These are phyloP conservation scores for Characodon lateralis DNA, from an alignment of 2,797 vertebrate species.

Conservation along the genomic window DNA sequence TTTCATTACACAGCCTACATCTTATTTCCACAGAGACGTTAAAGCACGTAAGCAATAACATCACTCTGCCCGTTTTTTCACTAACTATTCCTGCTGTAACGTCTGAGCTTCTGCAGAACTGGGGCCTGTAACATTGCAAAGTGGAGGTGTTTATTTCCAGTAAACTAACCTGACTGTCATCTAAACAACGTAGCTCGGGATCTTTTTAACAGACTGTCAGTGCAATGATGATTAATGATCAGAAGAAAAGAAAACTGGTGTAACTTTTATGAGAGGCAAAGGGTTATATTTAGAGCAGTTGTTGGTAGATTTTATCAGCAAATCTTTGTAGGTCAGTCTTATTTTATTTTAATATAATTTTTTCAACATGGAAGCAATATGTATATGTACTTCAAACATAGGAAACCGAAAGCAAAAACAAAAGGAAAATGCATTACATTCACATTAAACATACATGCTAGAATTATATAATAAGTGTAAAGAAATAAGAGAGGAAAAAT, in stretches of 20 bases:
- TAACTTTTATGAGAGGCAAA: neutral
- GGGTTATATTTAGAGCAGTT: neutral
- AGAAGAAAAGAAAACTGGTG: neutral
- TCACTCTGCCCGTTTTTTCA: constrained; percentile 8
- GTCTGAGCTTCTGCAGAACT: constrained; percentile 6
- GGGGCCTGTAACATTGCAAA: neutral
- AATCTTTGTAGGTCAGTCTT: neutral
- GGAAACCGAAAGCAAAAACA: neutral
- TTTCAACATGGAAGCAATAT: neutral
- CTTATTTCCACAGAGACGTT: neutral
- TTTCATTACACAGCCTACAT: constrained; percentile 10
- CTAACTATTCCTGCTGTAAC: constrained; percentile 13
- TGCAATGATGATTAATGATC: neutral
- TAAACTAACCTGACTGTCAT: constrained; percentile 18
- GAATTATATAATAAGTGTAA: too few species aligned
- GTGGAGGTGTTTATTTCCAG: constrained; percentile 26
- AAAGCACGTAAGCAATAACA: constrained; percentile 10
- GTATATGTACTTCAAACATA: neutral
- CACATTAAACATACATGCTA: too few species aligned
- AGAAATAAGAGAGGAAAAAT: neutral
- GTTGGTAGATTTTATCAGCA: neutral
- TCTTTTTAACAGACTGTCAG: neutral
- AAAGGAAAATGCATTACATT: too few species aligned
- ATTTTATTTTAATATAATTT: neutral
- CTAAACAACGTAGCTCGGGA: constrained; percentile 5